Conservation (phyloP, 2,888 invertebrate genomes). For the Odontothrips loti region DNA sequence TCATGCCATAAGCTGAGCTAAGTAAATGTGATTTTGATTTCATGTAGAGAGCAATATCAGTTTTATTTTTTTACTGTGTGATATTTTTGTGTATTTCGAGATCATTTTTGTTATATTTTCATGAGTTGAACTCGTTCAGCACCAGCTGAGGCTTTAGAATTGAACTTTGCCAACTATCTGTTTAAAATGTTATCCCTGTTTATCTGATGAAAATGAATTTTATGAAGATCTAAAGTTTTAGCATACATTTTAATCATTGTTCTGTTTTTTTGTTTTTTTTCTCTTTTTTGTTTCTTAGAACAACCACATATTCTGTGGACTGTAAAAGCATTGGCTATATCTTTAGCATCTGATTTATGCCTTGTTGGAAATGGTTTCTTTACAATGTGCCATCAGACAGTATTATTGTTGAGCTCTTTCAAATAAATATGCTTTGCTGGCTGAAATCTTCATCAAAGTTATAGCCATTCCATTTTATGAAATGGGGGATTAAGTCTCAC, state of each 20-base stretch:
- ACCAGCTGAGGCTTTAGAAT: neutral
- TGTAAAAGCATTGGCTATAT: neutral
- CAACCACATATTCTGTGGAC: no score
- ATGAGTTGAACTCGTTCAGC: neutral
- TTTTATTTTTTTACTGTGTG: constrained; percentile 5
- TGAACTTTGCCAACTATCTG: neutral
- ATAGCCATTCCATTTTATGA: neutral
- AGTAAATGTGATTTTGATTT: neutral
- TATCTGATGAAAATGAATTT: neutral
- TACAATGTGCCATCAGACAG: neutral
- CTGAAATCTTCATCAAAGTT: neutral
- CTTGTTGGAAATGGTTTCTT: neutral
- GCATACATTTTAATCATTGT: neutral
- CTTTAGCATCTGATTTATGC: neutral
- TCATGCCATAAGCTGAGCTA: neutral
- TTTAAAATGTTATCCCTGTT: neutral
- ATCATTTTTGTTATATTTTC: neutral
- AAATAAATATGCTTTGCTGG: neutral
- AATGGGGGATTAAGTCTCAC: neutral
- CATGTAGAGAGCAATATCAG: neutral
- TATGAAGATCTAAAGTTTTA: neutral
- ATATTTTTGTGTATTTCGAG: neutral
- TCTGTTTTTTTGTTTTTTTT: neutral
- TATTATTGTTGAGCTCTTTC: neutral
- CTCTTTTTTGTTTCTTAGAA: neutral